Evolutionary conservation across 1,140 invertebrate species (phyloP), one percentile per base, ranked within the genome.

Genomic region (Lucilia sericata): DNA sequence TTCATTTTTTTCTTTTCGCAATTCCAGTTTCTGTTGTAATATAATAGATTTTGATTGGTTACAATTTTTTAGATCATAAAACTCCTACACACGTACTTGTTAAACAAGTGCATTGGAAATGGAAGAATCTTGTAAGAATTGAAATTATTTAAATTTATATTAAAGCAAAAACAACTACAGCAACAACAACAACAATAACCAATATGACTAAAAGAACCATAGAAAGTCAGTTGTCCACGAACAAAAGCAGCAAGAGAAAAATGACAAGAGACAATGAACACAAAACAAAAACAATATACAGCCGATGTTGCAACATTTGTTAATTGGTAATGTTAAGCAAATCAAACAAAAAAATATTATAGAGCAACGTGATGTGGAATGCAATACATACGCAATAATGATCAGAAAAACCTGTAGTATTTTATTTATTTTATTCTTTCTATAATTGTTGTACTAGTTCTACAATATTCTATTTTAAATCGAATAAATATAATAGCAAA

Each of bases 121-220:
- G 76, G 76, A 80, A 80, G 76, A 80, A 80, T 80, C 76, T 80
- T 80, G 76, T 80, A 80, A 80, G 42, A 80, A 80, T 80, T 80
- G 42, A 80, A 80, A 80, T 80, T 80, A 80, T 80, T 80, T 80
- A 47, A 80, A 80, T 80, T 80, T 80, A 51, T 80, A 80, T 80
- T 42, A 70, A 19, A 21, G n/a, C 65, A 70, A 70, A 17, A 70
- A 70, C 65, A 70, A 70, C 65, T 19, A 70, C 65, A 70, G 19
- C 65, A 70, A 65, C 25, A 30, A n/a, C 60, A 65, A 65, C 60
- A 4, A 2, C 2, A n/a, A 21, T 10, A 21, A 25, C 7, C n/a
- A 70, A 70, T 70, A 70, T 70, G 60, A 70, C 13, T 70, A 70
- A 60, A 70, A 70, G 19, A 70, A 70, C 19, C 19, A 25, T 70